phyloP scores from a whole-genome alignment of 1,140 invertebrate species.

The Lordiphosa clarofinis region DNA sequence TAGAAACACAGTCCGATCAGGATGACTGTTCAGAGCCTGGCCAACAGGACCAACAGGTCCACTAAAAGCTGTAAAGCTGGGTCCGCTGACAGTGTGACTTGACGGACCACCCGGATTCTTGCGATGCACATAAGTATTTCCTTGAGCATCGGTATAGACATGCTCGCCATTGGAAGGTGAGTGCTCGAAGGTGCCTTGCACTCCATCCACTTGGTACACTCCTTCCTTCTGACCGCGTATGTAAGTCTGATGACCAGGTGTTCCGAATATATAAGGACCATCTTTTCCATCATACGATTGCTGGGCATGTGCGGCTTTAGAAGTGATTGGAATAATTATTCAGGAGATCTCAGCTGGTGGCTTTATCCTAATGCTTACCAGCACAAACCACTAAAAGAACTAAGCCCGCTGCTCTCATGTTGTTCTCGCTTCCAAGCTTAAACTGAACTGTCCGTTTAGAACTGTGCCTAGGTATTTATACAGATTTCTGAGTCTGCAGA shows the following conservation, averaged over 20 bases:
- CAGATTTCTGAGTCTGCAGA: too few relatives aligned
- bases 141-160: constrained; percentile 33
- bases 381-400: too few relatives aligned
- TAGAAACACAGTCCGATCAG: too few relatives aligned
- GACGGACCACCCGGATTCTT: neutral
- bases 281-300: constrained; percentile 47
- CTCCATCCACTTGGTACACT: constrained; percentile 42
- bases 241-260: constrained; percentile 43
- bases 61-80: constrained; percentile 4
- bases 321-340: too few relatives aligned
- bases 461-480: too few relatives aligned
- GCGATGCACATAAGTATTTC: constrained; percentile 32
- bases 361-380: too few relatives aligned
- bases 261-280: constrained; percentile 46
- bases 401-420: too few relatives aligned
- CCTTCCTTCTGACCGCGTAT: constrained; percentile 55
- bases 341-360: too few relatives aligned
- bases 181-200: constrained; percentile 50
- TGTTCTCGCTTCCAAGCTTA: too few relatives aligned
- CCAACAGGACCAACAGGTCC: neutral
- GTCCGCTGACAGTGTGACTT: constrained; percentile 21
- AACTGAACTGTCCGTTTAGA: too few relatives aligned
- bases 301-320: neutral
- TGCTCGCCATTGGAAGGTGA: constrained; percentile 19
- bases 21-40: too few relatives aligned